Evolutionary conservation across 2,888 invertebrate species (phyloP), one percentile per base, ranked within the genome.

Genomic region (Nowickia ferox): DNA sequence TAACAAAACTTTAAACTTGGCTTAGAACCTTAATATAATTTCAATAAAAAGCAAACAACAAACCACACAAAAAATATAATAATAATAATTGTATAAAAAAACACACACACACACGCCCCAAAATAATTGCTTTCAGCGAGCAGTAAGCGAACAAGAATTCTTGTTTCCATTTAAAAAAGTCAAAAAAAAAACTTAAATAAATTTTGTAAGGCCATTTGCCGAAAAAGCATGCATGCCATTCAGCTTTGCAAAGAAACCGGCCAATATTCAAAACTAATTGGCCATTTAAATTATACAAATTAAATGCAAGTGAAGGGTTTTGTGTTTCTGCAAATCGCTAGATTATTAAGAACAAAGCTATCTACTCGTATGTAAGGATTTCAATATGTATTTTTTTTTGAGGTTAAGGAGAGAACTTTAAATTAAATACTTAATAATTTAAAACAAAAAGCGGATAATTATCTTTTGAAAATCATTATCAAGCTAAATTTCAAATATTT

Each of bases 1-100:
- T 17, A 71, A 38, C 42, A 71, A 55, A 72, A 77, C 65, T 79
- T 88, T 87, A 87, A 88, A 88, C 87, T 88, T 88, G 88, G 87
- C 88, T 88, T 82, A 84, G 86, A 87, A 87, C 66, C 57, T 84
- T 84, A 84, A 68, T 44, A 77, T 9, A 57, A 68, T 68, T 65
- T 68, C 53, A 68, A 74, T 74, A 57, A 22, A 57, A 22, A 19
- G 44, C 51, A 11, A 30, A n/a, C 61, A 44, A 79, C 22, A 22
- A 42, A n/a, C 19, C 40, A 22, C 10, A 0, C 22, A 17, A 6
- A 30, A 40, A 15, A 51, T 51, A 17, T 5, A 48, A 44, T 42
- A 15, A 5, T n/a, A 42, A 30, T 30, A 30, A 30, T 6, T n/a
- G n/a, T n/a, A n/a, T n/a, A n/a, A 30, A 30, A 3, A 30, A 30